phyloP scores from a whole-genome alignment of 2,113 vertebrate species.

The Rostratula benghalensis region DNA sequence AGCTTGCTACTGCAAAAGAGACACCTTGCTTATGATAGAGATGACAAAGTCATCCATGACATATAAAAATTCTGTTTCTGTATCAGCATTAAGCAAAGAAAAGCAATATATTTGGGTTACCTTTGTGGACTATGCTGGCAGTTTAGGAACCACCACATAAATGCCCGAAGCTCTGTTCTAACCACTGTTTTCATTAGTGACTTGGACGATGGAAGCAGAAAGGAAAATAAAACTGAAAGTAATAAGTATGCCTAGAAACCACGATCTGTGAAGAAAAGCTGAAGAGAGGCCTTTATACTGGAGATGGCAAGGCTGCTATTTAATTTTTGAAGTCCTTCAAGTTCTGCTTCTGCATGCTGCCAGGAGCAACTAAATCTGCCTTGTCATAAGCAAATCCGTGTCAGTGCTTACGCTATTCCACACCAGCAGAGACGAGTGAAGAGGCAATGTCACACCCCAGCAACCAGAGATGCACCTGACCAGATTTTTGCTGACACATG shows the following conservation, averaged over 20 bases:
- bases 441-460: not conserved
- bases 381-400: not conserved
- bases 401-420: not conserved
- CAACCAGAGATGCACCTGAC: not conserved
- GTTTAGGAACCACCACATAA: not conserved
- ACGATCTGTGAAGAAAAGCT: not conserved
- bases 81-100: not conserved
- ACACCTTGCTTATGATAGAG: not conserved
- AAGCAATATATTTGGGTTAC: not conserved
- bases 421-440: not conserved
- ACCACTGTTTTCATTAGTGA: not conserved
- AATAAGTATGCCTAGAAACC: not conserved
- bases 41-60: not conserved
- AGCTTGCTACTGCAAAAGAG: not conserved
- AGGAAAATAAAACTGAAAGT: not conserved
- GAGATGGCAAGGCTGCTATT: not conserved
- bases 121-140: not conserved
- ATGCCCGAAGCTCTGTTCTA: not conserved
- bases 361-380: not conserved
- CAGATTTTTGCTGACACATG: not conserved
- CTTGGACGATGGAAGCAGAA: not conserved
- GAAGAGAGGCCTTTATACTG: not conserved
- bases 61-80: not conserved
- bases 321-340: not conserved
- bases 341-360: not conserved